Percentiles rank a stretch among this genome's conserved stretches.
phyloP scores from a whole-genome alignment of 2,888 invertebrate species.

The Terebella lapidaria region DNA sequence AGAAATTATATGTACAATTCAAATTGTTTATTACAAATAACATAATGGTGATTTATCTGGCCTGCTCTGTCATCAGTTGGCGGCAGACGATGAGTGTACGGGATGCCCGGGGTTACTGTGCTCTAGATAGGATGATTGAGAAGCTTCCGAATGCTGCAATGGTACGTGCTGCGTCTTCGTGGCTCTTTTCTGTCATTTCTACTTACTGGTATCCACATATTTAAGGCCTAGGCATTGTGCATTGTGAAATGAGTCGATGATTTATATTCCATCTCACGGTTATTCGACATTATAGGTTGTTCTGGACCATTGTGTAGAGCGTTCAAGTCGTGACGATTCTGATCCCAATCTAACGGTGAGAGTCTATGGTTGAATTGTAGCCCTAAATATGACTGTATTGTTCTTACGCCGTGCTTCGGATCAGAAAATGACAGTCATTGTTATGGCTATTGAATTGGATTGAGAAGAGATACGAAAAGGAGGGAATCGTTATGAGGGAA shows the following conservation, averaged over 20 bases:
- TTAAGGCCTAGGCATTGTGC: too few species aligned
- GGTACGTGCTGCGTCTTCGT: slow-evolving; percentile 16
- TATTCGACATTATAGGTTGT: slow-evolving; percentile 21
- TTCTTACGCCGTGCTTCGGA: too few species aligned
- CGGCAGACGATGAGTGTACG: slow-evolving; percentile 21
- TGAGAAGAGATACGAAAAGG: too few species aligned
- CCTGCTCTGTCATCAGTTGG: slow-evolving; percentile 20
- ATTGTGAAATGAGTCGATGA: too few species aligned
- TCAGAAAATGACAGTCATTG: too few species aligned
- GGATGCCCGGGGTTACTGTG: slow-evolving; percentile 24
- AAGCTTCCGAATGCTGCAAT: slow-evolving; percentile 28
- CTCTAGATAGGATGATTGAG: slow-evolving; percentile 28
- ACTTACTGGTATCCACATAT: neutral
- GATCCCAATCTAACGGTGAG: slow-evolving; percentile 26
- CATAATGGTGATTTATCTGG: too few species aligned
- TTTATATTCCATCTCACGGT: too few species aligned
- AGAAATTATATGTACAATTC: too few species aligned
- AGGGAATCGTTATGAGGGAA: too few species aligned
- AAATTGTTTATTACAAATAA: too few species aligned
- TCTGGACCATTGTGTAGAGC: slow-evolving; percentile 28
- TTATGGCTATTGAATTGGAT: too few species aligned
- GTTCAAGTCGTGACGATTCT: slow-evolving; percentile 26
- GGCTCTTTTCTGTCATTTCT: neutral
- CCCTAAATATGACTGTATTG: too few species aligned
- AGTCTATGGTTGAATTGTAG: neutral